Evolutionary conservation across 2,797 vertebrate genomes (phyloP).

Genomic region (Sebastes hubbsi): DNA sequence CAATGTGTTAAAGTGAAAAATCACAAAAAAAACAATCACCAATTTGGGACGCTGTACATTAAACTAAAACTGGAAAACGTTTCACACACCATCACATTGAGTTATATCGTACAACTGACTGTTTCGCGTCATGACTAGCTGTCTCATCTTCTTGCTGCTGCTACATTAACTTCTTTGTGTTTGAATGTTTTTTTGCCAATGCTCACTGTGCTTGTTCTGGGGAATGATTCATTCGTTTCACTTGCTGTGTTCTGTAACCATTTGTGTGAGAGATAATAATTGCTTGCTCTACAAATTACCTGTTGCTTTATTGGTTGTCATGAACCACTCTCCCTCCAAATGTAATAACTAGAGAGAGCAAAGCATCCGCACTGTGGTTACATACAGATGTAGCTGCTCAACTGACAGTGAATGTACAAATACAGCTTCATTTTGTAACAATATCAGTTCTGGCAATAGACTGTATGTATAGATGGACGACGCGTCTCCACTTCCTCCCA

Average conservation of each 20-base stretch:
- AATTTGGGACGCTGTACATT: not conserved
- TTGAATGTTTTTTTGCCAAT: not conserved
- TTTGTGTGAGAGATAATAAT: not conserved
- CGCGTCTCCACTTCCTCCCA: not conserved
- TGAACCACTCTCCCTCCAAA: not conserved
- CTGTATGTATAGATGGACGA: not conserved
- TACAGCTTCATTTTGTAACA: not conserved
- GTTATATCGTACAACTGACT: not conserved
- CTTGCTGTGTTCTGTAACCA: not conserved
- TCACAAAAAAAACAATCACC: not conserved
- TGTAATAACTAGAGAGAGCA: slow-evolving; percentile 1
- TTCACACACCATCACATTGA: too few species aligned
- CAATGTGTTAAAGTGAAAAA: not conserved
- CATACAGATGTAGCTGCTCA: not conserved
- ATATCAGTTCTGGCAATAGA: not conserved
- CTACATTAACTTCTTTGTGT: not conserved
- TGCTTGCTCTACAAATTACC: slow-evolving; percentile 1
- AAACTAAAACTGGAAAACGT: not conserved
- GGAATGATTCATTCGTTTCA: not conserved
- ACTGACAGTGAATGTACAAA: not conserved
- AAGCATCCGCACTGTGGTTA: not conserved
- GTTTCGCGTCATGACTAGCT: not conserved
- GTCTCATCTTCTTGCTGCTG: not conserved
- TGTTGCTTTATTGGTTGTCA: not conserved
- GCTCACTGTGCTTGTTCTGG: not conserved